phyloP scores from a whole-genome alignment of 2,888 invertebrate genomes.

The Spicauda simplicius region DNA sequence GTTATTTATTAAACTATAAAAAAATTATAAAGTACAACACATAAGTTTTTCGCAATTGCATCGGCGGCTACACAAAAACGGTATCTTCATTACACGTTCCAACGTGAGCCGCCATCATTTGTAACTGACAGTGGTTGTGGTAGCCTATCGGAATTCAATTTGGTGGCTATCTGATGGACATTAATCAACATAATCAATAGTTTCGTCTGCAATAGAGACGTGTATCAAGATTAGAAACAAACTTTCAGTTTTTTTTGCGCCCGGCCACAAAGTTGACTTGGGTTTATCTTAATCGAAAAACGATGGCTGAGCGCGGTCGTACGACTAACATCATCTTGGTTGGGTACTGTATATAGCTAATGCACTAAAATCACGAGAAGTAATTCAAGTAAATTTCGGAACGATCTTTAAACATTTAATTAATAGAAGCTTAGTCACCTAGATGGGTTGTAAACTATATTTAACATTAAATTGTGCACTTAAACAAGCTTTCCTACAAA shows the following conservation, averaged over 20 bases:
- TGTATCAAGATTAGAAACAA: slow-evolving; percentile 31
- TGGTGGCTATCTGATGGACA: slow-evolving; percentile 48
- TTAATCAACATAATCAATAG: slow-evolving; percentile 48
- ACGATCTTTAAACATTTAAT: too few relatives aligned
- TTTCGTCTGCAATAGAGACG: slow-evolving; percentile 28
- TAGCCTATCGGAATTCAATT: slow-evolving; percentile 48
- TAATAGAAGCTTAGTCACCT: too few relatives aligned
- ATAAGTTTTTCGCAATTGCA: slow-evolving; percentile 23
- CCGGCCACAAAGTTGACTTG: background rate
- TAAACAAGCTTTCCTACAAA: too few relatives aligned
- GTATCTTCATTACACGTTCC: slow-evolving; percentile 24
- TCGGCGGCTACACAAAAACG: slow-evolving; percentile 10
- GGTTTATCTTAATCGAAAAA: slow-evolving; percentile 3
- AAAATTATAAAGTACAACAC: background rate
- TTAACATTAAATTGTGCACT: too few relatives aligned
- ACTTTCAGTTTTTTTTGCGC: slow-evolving; percentile 23
- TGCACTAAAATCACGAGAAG: too few relatives aligned
- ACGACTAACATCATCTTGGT: background rate
- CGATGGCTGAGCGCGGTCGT: background rate
- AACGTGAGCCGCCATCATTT: slow-evolving; percentile 49
- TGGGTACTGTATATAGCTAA: too few relatives aligned
- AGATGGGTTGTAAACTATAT: too few relatives aligned
- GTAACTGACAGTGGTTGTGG: slow-evolving; percentile 54
- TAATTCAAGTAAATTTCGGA: too few relatives aligned
- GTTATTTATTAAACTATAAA: background rate